phyloP scores from a whole-genome alignment of 2,113 vertebrate genomes.

The Heterotilapia buettikoferi region DNA sequence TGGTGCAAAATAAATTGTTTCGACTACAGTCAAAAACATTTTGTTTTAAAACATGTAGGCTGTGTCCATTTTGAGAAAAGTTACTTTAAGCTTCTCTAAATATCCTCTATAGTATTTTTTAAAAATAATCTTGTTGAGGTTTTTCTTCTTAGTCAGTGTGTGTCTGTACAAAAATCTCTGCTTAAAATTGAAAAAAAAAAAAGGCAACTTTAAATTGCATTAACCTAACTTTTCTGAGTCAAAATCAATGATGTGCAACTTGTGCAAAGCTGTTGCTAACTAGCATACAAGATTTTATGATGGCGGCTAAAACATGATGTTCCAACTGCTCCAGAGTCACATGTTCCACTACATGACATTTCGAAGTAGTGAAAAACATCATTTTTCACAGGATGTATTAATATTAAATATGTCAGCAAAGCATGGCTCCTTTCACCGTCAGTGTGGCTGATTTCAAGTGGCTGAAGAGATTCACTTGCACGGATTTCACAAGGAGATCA shows the following conservation, averaged over 20 bases:
- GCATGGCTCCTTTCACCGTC: neutral
- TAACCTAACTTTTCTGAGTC: neutral
- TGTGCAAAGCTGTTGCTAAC: neutral
- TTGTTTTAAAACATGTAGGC: neutral
- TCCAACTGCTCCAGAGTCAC: neutral
- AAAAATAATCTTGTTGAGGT: neutral
- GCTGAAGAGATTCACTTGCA: neutral
- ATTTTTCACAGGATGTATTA: neutral
- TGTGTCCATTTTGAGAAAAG: neutral
- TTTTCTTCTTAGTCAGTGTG: neutral
- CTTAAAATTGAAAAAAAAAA: neutral
- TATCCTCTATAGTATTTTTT: accelerated
- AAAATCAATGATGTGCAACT: neutral
- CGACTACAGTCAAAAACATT: neutral
- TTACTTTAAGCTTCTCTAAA: neutral
- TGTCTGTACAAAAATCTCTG: neutral
- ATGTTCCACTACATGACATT: neutral
- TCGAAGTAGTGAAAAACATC: neutral
- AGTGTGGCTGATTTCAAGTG: neutral
- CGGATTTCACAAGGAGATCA: neutral
- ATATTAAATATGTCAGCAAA: neutral
- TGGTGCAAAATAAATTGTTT: neutral
- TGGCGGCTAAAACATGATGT: accelerated
- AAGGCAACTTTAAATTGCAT: neutral
- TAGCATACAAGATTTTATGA: neutral